Evolutionary conservation across 92 coral and sea anemone genomes (phyloP).

Genomic region (Metridium senile): DNA sequence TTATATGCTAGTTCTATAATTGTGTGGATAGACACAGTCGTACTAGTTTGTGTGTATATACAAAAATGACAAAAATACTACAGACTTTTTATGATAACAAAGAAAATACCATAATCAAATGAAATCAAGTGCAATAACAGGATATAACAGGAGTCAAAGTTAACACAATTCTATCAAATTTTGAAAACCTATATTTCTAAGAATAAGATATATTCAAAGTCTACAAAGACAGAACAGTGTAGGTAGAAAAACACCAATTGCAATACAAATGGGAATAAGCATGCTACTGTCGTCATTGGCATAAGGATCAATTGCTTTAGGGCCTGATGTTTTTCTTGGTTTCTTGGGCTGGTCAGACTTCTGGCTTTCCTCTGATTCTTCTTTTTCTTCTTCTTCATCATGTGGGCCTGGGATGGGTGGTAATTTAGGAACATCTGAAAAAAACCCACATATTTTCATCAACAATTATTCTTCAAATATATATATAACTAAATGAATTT

Average conservation of each 20-base stretch:
- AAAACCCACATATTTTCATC: not conserved
- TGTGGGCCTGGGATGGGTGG: constrained; percentile 78
- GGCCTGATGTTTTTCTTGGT: constrained; percentile 89
- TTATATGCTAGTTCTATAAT: no score
- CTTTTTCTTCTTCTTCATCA: constrained; percentile 79
- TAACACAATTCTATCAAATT: not conserved
- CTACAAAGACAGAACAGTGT: constrained; percentile 95
- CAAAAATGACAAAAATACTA: not conserved
- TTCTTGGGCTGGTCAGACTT: constrained; percentile 88
- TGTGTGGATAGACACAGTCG: no score
- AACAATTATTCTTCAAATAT: no score
- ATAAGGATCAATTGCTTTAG: constrained; percentile 86
- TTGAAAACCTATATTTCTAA: not conserved
- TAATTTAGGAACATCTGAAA: constrained; percentile 91
- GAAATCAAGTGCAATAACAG: not conserved
- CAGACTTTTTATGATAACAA: not conserved
- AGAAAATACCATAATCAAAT: not conserved
- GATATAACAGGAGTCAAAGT: not conserved
- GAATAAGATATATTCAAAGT: constrained; percentile 42
- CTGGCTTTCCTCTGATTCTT: constrained; percentile 65
- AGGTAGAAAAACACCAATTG: constrained; percentile 95
- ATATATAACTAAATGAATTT: no score
- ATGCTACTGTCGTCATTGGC: constrained; percentile 97
- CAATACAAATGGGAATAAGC: constrained; percentile 88
- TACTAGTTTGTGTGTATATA: not conserved